Evolutionary conservation across 2,113 vertebrate species (phyloP).

Genomic region (Octodon degus): DNA sequence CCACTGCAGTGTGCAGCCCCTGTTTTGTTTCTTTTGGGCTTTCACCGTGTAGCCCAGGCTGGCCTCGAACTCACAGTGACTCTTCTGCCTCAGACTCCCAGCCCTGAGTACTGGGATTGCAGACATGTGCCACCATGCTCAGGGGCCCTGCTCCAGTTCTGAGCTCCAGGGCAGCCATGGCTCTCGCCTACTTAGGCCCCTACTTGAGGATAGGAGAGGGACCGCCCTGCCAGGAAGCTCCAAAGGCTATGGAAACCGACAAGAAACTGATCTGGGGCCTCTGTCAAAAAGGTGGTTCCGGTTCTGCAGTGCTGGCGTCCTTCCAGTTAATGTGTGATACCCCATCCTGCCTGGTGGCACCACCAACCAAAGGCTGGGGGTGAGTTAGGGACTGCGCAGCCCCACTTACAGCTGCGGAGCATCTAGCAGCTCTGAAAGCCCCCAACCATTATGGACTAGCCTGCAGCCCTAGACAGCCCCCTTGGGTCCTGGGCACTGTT

Average conservation of each 20-base stretch:
- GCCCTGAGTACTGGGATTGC: neutral
- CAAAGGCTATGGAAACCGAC: constrained; percentile 50
- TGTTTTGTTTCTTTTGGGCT: neutral
- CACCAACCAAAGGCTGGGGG: constrained; percentile 71
- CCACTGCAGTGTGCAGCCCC: no score
- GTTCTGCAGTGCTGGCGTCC: neutral
- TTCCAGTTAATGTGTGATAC: constrained; percentile 73
- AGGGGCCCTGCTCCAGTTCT: neutral
- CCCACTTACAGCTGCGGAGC: constrained; percentile 38
- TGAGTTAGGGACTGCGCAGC: neutral
- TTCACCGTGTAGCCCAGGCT: neutral
- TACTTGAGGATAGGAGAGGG: neutral
- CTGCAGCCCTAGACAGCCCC: neutral
- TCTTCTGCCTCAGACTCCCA: neutral
- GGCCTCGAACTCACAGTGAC: neutral
- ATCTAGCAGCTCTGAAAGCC: neutral
- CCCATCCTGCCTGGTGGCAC: constrained; percentile 35
- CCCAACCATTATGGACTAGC: neutral
- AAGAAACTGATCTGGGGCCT: constrained; percentile 65
- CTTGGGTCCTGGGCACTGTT: neutral
- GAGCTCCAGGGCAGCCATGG: neutral
- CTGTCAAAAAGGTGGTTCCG: constrained; percentile 22
- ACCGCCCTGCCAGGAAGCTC: neutral
- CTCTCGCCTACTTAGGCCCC: neutral
- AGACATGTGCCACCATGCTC: neutral